These are phyloP conservation scores for Pammene fasciana DNA, from an alignment of 2,888 invertebrate genomes.

Conservation along the genomic window DNA sequence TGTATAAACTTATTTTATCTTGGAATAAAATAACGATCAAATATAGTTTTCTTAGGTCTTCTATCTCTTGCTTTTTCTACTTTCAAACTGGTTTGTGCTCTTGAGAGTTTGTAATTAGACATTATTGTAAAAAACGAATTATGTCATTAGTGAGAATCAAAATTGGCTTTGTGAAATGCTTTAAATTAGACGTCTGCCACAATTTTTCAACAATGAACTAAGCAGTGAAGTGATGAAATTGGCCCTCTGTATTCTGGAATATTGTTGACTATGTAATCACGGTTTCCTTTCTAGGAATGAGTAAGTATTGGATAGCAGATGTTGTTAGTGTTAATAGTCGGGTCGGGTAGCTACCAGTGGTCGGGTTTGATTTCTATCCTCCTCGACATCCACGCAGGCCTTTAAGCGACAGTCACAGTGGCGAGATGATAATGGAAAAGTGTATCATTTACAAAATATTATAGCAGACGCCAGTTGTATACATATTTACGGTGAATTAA, in stretches of 20 bases:
- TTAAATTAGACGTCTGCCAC: background rate
- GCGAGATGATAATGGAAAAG: background rate
- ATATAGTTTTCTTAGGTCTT: background rate
- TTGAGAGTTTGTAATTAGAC: too few relatives aligned
- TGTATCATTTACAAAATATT: background rate
- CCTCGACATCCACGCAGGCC: slow-evolving; percentile 63
- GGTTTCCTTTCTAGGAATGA: slow-evolving; percentile 50
- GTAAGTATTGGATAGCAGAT: slow-evolving; percentile 51
- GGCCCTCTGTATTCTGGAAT: background rate
- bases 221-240: background rate
- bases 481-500: too few relatives aligned
- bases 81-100: too few relatives aligned
- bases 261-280: slow-evolving; percentile 46
- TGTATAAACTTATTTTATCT: background rate
- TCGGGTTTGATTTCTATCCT: slow-evolving; percentile 65
- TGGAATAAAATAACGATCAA: too few relatives aligned
- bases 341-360: slow-evolving; percentile 54
- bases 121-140: too few relatives aligned
- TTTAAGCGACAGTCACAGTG: slow-evolving; percentile 13
- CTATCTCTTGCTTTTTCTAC: too few relatives aligned
- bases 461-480: too few relatives aligned
- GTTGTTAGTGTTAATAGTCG: slow-evolving; percentile 28
- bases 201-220: too few relatives aligned
- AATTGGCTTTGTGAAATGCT: too few relatives aligned
- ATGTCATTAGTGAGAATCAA: too few relatives aligned